These are phyloP conservation scores for Euura lappo DNA, from an alignment of 1,140 invertebrate genomes.

Conservation along the genomic window DNA sequence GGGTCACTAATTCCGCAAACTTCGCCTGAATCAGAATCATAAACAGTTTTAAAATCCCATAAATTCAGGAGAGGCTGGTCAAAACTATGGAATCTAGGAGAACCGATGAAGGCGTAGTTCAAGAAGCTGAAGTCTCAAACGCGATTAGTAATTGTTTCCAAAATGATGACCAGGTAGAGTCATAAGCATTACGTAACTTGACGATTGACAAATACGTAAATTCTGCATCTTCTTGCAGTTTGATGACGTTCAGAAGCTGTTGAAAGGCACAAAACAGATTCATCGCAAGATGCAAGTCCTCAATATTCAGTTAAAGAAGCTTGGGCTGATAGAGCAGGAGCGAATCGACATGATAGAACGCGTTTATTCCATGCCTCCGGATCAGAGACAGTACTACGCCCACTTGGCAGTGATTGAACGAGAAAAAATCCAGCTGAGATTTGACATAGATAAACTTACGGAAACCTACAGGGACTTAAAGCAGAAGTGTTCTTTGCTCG, in stretches of 20 bases:
- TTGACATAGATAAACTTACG: not conserved
- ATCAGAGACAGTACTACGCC: not conserved
- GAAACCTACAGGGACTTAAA: not conserved
- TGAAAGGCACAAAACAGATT: not conserved
- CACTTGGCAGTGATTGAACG: conserved; percentile 6
- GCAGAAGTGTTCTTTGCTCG: not conserved
- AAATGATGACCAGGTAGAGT: no score
- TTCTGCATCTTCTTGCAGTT: not conserved
- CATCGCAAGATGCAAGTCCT: not conserved
- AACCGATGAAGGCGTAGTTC: not conserved
- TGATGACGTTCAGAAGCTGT: not conserved
- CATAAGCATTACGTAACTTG: no score
- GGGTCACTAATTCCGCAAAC: not conserved
- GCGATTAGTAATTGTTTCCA: no score
- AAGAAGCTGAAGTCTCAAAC: no score
- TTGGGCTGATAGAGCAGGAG: not conserved
- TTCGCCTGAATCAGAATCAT: not conserved
- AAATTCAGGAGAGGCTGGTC: not conserved
- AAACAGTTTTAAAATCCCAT: not conserved
- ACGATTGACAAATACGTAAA: no score
- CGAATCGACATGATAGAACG: not conserved
- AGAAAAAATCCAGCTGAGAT: not conserved
- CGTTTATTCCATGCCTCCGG: not conserved
- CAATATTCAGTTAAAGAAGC: not conserved
- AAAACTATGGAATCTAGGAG: not conserved